Base-by-base conservation (phyloP, 2,797 vertebrate species). In the Urosaurus nigricauda region DNA sequence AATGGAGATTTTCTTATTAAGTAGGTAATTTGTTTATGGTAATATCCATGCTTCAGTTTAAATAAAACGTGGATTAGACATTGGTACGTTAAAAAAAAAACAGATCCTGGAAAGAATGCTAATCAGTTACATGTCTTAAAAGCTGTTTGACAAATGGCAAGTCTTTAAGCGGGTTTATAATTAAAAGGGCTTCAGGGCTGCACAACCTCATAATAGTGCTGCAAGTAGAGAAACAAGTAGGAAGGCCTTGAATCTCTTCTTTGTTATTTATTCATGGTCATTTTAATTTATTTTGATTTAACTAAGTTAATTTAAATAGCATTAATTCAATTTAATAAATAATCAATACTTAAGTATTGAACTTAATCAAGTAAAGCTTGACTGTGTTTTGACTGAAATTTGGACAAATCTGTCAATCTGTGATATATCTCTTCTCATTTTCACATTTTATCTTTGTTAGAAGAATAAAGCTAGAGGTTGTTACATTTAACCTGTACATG, bases 21-120 rank as follows among this genome's bases (percentile, higher is more conserved):
- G 43, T 24, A 84, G 83, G 37, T 82, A 82, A 82, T 82, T 82
- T 81, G 79, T 53, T 35, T 84, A 84, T 84, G 32, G 68, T 53
- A 71, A 71, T 84, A 6, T 84, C 9, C 43, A 71, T 84, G 65
- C 47, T 58, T 80, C 79, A 65, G 14, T 68, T 84, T 84, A 35
- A 71, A 84, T 84, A 24, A 84, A 71, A 73, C 2, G 1, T 84
- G 47, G 68, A 84, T 71, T 71, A 70, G 7, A 70, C 29, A 70
- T 83, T 70, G 43, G 82, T 83, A 37, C 19, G 29, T 35, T 21
- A 51, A 83, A n/a, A 35, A 83, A 51, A n/a, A 21, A 17, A n/a
- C 71, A 26, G 8, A 84, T 53, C 65, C 14, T 35, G 47, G 19
- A 84, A 26, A 53, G 70, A 84, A 84, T 84, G 21, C 32, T 84